Evolutionary conservation across 2,888 invertebrate genomes (phyloP), one percentile per base, ranked within the genome.

Genomic region (Pachymerium ferrugineum): DNA sequence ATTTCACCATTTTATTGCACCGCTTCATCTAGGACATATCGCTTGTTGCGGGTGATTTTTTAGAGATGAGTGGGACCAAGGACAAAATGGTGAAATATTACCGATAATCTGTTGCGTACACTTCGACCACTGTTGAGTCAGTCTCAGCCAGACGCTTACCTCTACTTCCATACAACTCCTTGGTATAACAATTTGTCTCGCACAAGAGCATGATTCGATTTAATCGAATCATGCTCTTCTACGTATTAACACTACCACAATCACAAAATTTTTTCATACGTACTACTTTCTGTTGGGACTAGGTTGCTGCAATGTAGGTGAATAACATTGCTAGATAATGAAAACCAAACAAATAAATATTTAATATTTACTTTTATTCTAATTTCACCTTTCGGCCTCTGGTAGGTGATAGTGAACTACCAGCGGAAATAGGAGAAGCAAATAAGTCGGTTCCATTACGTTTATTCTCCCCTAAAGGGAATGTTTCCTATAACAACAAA

Each of bases 201-300:
- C n/a, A n/a, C n/a, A n/a, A n/a, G n/a, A n/a, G n/a, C n/a, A n/a
- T n/a, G n/a, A n/a, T n/a, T n/a, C n/a, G n/a, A n/a, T n/a, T n/a
- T n/a, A n/a, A n/a, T n/a, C n/a, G n/a, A n/a, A n/a, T n/a, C n/a
- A n/a, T n/a, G n/a, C n/a, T n/a, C n/a, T n/a, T n/a, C n/a, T n/a
- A n/a, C n/a, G n/a, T n/a, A n/a, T n/a, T n/a, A n/a, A n/a, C n/a
- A 35, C 35, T 12, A 35, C 35, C 8, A 35, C 12, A 35, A 35
- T 35, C 8, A 35, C 8, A 35, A 35, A 35, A 35, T 12, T 12
- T 12, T 35, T 12, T 12, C 8, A 35, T 12, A 35, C 12, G 14
- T 74, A 72, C 76, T 76, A 79, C 79, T 92, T 86, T 76, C 94
- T 86, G 30, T 93, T 93, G 1, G 94, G 94, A 76, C 93, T 93